Percentiles rank a stretch among this genome's conserved stretches.
Conservation (phyloP, 2,797 vertebrate species). For the Pelochelys cantorii region DNA sequence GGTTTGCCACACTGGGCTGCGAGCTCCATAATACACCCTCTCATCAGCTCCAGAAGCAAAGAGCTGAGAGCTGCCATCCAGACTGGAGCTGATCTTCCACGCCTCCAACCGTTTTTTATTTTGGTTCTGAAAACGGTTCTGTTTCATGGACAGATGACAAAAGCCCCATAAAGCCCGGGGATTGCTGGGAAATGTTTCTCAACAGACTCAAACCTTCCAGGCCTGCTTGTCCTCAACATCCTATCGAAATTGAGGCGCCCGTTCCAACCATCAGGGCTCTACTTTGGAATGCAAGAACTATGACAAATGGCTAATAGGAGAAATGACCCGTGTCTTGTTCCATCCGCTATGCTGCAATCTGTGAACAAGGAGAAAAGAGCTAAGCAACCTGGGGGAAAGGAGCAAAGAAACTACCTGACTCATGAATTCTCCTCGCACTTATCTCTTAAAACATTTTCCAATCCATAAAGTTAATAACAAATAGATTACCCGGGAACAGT, state of each 20-base stretch:
- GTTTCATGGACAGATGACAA: neutral
- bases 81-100: neutral
- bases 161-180: neutral
- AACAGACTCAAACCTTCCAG: neutral
- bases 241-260: constrained; percentile 37
- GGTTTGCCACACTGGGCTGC: neutral
- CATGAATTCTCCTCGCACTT: constrained; percentile 25
- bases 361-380: neutral
- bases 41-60: neutral
- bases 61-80: neutral
- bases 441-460: neutral
- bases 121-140: neutral
- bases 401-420: constrained; percentile 19
- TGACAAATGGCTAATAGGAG: constrained; percentile 15
- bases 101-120: neutral
- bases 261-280: constrained; percentile 17
- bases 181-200: constrained; percentile 28
- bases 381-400: neutral
- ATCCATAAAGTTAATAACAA: constrained; percentile 43
- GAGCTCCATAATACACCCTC: neutral
- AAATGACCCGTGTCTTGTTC: neutral
- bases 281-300: constrained; percentile 9
- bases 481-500: constrained; percentile 25
- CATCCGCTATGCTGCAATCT: neutral
- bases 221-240: neutral